These are phyloP conservation scores for Spialia ferax DNA, from an alignment of 2,888 invertebrate species.

Conservation along the genomic window DNA sequence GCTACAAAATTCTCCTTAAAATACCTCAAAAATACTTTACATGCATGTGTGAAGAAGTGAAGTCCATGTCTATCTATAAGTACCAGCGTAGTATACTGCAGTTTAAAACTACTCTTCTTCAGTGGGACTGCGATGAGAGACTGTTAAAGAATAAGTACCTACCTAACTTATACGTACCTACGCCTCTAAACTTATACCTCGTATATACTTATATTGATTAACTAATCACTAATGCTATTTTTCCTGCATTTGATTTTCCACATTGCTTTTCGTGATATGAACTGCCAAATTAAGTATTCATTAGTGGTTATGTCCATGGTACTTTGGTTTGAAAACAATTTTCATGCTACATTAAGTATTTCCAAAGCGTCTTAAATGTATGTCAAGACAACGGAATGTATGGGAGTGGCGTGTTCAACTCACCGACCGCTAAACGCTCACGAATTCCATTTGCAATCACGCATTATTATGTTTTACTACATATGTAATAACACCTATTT, in stretches of 20 bases:
- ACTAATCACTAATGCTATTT: too few relatives aligned
- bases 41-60: too few relatives aligned
- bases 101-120: too few relatives aligned
- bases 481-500: conserved; percentile 15
- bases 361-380: conserved; percentile 50
- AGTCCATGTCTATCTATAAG: too few relatives aligned
- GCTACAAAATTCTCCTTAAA: too few relatives aligned
- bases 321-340: conserved; percentile 3
- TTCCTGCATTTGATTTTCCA: background rate
- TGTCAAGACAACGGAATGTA: conserved; percentile 68
- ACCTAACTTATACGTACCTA: too few relatives aligned
- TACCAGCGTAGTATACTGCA: too few relatives aligned
- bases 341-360: conserved; percentile 33
- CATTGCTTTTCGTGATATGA: background rate
- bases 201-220: too few relatives aligned
- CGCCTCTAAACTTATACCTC: too few relatives aligned
- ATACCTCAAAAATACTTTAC: too few relatives aligned
- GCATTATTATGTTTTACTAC: conserved; percentile 17
- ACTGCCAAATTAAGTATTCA: background rate
- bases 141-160: too few relatives aligned
- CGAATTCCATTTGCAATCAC: conserved; percentile 32
- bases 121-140: too few relatives aligned
- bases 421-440: conserved; percentile 19
- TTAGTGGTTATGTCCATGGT: background rate
- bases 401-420: conserved; percentile 61